Evolutionary conservation across 2,888 invertebrate genomes (phyloP), one percentile per base, ranked within the genome.

Genomic region (Parascotia fuliginaria): DNA sequence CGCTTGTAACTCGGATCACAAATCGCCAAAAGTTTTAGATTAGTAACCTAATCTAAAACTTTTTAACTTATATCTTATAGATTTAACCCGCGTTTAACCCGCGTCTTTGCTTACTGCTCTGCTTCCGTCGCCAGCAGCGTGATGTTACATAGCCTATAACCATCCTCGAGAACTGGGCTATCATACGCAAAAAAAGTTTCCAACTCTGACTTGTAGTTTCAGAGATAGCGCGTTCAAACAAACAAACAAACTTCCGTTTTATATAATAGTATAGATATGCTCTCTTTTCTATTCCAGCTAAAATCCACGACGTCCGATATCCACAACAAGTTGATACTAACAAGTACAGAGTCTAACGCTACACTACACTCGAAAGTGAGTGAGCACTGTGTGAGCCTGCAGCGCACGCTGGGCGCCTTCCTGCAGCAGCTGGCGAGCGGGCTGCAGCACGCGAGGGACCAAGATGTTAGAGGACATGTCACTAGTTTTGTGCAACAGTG

Each of bases 401-500:
- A 62, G 36, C 60, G 34, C 4, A 3, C 0, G 5, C 52, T 73
- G 33, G 13, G 15, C 0, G 36, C 32, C 7, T 55, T 75, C 34
- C 36, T 64, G 40, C 22, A 27, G 0, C 51, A 59, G 6, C 58
- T 68, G 5, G 39, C 38, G 9, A 47, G 45, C 0, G 49, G 70
- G 1, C 55, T 70, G 41, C 50, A 47, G 16, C 57, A 44, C 0
- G 77, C 68, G 0, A 57, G 19, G 0, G 59, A 11, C 0, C 52
- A 59, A 0, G 70, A 75, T 3, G 63, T 73, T 0, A 65, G 60
- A 0, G 66, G 66, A 0, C 68, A 71, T 0, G 68, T 86, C 0
- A 64, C 55, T 0, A 50, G 33, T 0, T 76, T 77, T 22, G 70
- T 83, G 1, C 57, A 77, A 11, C 70, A 79, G 24, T 87, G 87